These are phyloP conservation scores for Loris lydekkerianus DNA, from an alignment of 2,797 vertebrate species.

Conservation along the genomic window DNA sequence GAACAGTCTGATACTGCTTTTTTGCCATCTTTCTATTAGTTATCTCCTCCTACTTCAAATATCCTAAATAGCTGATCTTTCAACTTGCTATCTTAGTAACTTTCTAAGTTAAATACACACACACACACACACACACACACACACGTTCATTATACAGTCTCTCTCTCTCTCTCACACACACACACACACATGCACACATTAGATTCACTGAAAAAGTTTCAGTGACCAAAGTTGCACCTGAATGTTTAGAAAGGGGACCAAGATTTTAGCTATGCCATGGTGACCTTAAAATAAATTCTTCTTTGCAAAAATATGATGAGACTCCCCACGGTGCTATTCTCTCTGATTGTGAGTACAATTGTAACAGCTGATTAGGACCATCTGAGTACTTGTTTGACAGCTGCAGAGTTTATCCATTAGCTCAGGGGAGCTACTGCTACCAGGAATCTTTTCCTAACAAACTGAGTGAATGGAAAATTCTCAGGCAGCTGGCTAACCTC, in stretches of 20 bases:
- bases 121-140: too few species aligned
- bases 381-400: slow-evolving; percentile 69
- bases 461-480: slow-evolving; percentile 47
- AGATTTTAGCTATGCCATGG: slow-evolving; percentile 26
- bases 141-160: not conserved
- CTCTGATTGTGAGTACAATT: slow-evolving; percentile 61
- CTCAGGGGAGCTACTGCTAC: slow-evolving; percentile 33
- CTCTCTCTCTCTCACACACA: not conserved
- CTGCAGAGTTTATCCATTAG: slow-evolving; percentile 50
- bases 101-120: not conserved
- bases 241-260: not conserved
- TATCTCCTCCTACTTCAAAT: not conserved
- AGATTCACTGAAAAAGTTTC: not conserved
- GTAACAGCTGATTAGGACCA: slow-evolving; percentile 62
- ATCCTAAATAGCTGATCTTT: not conserved
- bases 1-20: not conserved
- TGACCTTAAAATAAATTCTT: slow-evolving; percentile 51
- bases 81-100: not conserved
- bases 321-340: not conserved
- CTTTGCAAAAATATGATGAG: slow-evolving; percentile 57
- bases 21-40: not conserved
- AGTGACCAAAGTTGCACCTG: not conserved
- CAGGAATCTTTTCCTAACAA: slow-evolving; percentile 39
- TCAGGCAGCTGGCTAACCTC: not conserved
- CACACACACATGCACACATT: not conserved